phyloP scores from a whole-genome alignment of 2,888 invertebrate species.

The Eupithecia subfuscata region DNA sequence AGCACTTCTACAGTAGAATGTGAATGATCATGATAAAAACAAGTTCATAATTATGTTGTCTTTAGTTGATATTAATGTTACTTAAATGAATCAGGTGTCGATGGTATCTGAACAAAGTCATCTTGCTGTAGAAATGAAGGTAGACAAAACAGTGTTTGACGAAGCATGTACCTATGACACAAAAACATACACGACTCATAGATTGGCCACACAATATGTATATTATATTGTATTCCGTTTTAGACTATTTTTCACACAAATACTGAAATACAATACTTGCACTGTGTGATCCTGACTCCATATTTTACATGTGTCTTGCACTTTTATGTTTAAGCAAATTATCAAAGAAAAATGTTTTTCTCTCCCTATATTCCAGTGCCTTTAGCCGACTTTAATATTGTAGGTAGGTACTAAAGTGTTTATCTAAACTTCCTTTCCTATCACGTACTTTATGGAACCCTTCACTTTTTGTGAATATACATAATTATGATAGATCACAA shows the following conservation, averaged over 20 bases:
- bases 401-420: neutral
- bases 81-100: constrained; percentile 67
- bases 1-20: neutral
- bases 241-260: neutral
- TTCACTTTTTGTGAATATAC: neutral
- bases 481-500: neutral
- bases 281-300: neutral
- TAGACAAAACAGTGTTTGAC: constrained; percentile 52
- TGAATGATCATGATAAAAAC: neutral
- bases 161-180: constrained; percentile 38
- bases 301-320: neutral
- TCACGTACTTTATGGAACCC: neutral
- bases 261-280: neutral
- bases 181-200: constrained; percentile 15
- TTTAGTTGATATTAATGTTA: constrained; percentile 14
- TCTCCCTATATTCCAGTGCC: neutral
- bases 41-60: neutral
- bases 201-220: neutral
- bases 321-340: neutral
- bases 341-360: neutral
- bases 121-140: constrained; percentile 68
- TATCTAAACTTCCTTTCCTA: neutral
- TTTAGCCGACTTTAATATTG: neutral
- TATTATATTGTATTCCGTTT: neutral
- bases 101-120: constrained; percentile 61